Conservation (phyloP, 2,797 vertebrate genomes). For the Onychomys arenicola region DNA sequence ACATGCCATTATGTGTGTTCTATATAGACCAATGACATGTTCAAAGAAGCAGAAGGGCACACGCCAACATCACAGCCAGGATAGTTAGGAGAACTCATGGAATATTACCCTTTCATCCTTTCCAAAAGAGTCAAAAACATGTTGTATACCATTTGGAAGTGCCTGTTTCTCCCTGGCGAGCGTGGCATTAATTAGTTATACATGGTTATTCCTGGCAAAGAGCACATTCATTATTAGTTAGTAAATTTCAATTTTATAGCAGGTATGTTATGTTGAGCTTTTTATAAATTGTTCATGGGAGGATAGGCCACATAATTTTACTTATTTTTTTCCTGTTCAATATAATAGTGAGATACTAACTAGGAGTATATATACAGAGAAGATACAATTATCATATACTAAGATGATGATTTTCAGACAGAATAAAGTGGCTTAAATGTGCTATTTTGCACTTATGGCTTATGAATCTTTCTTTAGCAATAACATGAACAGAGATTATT, state of each 20-base stretch:
- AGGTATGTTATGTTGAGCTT: slow-evolving; percentile 62
- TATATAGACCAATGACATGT: fast-evolving
- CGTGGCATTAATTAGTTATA: slow-evolving; percentile 65
- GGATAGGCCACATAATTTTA: slow-evolving; percentile 72
- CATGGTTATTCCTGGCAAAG: slow-evolving; percentile 1
- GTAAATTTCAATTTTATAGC: slow-evolving; percentile 72
- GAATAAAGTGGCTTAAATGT: slow-evolving; percentile 55
- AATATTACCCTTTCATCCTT: slow-evolving; percentile 8
- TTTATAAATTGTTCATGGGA: slow-evolving; percentile 69
- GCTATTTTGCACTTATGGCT: slow-evolving; percentile 61
- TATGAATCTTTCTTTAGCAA: slow-evolving; percentile 64
- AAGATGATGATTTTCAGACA: slow-evolving; percentile 65
- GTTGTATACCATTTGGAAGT: slow-evolving; percentile 52
- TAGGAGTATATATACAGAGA: background rate
- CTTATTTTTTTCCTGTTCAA: slow-evolving; percentile 47
- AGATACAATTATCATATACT: slow-evolving; percentile 52
- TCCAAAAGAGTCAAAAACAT: slow-evolving; percentile 24
- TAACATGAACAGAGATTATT: slow-evolving; percentile 51
- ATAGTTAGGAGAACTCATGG: background rate
- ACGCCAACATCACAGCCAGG: background rate
- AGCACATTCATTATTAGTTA: slow-evolving; percentile 69
- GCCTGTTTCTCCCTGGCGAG: slow-evolving; percentile 22
- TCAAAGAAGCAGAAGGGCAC: background rate
- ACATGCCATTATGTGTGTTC: background rate
- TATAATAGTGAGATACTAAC: slow-evolving; percentile 40